Evolutionary conservation across 64 coral and sea anemone genomes (phyloP).

Genomic region (Orbicella faveolata): DNA sequence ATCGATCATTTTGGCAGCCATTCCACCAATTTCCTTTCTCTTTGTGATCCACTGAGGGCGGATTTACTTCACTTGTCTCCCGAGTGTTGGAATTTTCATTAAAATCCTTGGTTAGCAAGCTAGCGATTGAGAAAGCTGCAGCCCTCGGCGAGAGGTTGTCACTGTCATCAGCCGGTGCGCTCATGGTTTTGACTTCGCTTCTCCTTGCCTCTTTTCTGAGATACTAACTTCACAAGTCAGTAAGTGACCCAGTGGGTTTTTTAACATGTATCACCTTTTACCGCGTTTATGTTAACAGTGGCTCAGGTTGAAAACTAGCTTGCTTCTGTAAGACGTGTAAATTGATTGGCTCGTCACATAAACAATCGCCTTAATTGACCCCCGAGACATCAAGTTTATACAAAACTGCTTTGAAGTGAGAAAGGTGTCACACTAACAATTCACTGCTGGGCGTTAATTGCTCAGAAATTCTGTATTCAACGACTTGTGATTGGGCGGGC

Average conservation of each 20-base stretch:
- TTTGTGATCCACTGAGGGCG: not conserved
- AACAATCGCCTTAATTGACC: conserved; percentile 91
- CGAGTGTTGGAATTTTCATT: conserved; percentile 28
- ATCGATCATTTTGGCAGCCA: not conserved
- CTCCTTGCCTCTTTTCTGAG: not conserved
- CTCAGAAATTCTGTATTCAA: conserved; percentile 21
- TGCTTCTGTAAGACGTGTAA: conserved; percentile 70
- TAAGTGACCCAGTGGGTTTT: conserved; percentile 8
- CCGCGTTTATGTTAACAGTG: conserved; percentile 36
- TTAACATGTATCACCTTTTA: conserved; percentile 62
- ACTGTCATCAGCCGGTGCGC: not conserved
- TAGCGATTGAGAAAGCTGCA: conserved; percentile 88
- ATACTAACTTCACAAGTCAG: conserved; percentile 13
- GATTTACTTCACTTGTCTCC: conserved; percentile 41
- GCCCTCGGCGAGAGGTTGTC: conserved; percentile 83
- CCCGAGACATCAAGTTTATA: conserved; percentile 64
- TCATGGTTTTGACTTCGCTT: conserved; percentile 25
- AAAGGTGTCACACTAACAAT: conserved; percentile 33
- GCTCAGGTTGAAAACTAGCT: conserved; percentile 47
- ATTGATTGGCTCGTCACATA: conserved; percentile 86
- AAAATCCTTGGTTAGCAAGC: conserved; percentile 48
- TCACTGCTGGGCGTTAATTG: conserved; percentile 46
- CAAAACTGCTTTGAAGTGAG: conserved; percentile 37
- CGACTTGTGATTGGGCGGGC: conserved; percentile 27
- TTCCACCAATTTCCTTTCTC: conserved; percentile 30